Percentiles rank a stretch among this genome's conserved stretches.
Conservation (phyloP, 2,888 invertebrate species). For the Ophion costatus region DNA sequence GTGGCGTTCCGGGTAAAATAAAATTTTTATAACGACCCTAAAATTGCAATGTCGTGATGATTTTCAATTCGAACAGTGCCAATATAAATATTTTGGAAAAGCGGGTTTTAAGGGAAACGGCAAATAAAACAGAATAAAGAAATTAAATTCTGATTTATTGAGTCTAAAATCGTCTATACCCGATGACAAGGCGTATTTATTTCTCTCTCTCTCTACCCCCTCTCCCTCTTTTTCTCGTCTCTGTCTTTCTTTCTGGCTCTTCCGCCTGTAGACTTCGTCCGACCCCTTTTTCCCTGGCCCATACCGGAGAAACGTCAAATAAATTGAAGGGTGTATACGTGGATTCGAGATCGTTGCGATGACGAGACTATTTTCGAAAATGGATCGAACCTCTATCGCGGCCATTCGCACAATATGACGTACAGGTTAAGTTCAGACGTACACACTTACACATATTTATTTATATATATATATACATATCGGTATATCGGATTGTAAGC, state of each 20-base stretch:
- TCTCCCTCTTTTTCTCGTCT: not conserved
- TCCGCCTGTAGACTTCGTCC: not conserved
- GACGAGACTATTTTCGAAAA: slow-evolving; percentile 58
- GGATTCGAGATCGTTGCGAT: slow-evolving; percentile 45
- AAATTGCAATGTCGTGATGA: no score
- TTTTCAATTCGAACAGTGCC: no score
- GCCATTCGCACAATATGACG: slow-evolving; percentile 21
- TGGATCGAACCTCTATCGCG: slow-evolving; percentile 32
- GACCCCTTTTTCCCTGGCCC: slow-evolving; percentile 33
- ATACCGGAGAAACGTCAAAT: slow-evolving; percentile 45
- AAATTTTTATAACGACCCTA: no score
- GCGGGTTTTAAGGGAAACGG: not conserved
- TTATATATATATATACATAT: slow-evolving; percentile 12
- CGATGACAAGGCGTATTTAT: slow-evolving; percentile 1
- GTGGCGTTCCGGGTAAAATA: no score
- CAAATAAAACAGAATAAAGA: not conserved
- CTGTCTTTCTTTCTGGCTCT: not conserved
- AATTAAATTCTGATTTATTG: slow-evolving; percentile 2
- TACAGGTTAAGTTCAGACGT: slow-evolving; percentile 18
- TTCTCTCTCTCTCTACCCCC: not conserved
- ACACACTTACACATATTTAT: not conserved
- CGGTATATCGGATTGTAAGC: not conserved
- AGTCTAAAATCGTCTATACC: not conserved
- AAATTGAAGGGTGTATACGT: slow-evolving; percentile 45
- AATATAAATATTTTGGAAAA: not conserved